Base-by-base conservation (phyloP, 2,888 invertebrate species). In the Furcula furcula region DNA sequence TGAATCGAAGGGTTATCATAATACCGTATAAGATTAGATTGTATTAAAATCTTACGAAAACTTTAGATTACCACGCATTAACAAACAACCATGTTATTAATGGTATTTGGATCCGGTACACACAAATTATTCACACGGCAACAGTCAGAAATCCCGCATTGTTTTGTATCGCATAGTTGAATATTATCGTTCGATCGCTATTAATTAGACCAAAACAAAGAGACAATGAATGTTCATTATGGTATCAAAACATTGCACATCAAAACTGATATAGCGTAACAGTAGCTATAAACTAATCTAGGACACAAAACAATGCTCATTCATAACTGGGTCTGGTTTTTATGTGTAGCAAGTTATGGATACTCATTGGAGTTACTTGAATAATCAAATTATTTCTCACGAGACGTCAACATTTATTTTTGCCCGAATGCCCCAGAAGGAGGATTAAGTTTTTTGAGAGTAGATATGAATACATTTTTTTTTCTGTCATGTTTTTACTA, bases 201-300 rank as follows among this genome's bases (percentile, higher is more conserved):
- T 45, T 66, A 67, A 72, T 68, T 63, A 66, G 60, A 46, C 36
- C 57, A 53, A 35, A 55, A 55, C 49, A 39, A 34, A 52, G 30
- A 60, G 41, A 71, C 64, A 69, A 66, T 65, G 57, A 50, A 45
- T 15, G 18, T 19, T 34, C 23, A 25, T 12, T 22, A 13, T 28
- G 11, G 14, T 42, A 54, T 57, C 51, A 59, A 55, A 62, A 56
- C 56, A 49, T 55, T 58, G 46, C 58, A 59, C 48, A 60, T 49
- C 34, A 32, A 31, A 34, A 30, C 19, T 35, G 42, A 34, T 47
- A 50, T 37, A 32, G 29, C 36, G 38, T 29, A 42, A 37, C 27
- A 46, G 47, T 37, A 43, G 43, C 39, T 45, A 46, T 57, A 52
- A 41, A 46, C 35, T 36, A 31, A 57, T 60, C 49, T 58, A 55